phyloP scores from a whole-genome alignment of 2,113 vertebrate genomes.

The Tamias sibiricus region DNA sequence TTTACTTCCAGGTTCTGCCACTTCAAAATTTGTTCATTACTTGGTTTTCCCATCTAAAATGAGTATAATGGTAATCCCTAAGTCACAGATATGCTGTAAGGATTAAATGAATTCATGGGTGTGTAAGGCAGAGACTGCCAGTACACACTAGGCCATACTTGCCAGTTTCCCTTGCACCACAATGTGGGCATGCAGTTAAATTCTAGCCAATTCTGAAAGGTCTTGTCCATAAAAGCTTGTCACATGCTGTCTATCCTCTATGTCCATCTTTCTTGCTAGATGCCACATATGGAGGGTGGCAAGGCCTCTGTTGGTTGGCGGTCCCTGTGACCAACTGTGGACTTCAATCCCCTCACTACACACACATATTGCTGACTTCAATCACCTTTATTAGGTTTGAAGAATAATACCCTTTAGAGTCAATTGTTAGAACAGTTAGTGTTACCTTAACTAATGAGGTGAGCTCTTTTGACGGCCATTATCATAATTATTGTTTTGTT shows the following conservation, averaged over 20 bases:
- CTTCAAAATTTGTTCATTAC: not conserved
- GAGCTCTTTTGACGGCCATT: not conserved
- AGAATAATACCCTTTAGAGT: not conserved
- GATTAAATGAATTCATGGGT: not conserved
- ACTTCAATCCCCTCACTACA: not conserved
- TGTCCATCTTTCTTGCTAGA: not conserved
- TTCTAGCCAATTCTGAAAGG: not conserved
- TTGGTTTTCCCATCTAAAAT: not conserved
- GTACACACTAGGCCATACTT: not conserved
- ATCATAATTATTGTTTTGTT: constrained; percentile 20
- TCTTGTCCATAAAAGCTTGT: not conserved
- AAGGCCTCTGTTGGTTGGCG: not conserved
- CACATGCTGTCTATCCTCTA: not conserved
- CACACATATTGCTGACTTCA: not conserved
- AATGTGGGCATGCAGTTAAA: not conserved
- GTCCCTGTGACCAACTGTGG: not conserved
- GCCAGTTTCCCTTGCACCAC: not conserved
- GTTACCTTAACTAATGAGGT: not conserved
- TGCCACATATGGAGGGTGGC: not conserved
- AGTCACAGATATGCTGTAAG: not conserved
- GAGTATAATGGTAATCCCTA: not conserved
- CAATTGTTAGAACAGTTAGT: not conserved
- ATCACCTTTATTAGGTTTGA: not conserved
- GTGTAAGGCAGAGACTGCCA: not conserved
- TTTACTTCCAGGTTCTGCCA: not conserved